Percentiles rank a stretch among this genome's conserved stretches.
These are phyloP conservation scores for Collichthys lucidus DNA, from an alignment of 2,113 vertebrate species.

Conservation along the genomic window DNA sequence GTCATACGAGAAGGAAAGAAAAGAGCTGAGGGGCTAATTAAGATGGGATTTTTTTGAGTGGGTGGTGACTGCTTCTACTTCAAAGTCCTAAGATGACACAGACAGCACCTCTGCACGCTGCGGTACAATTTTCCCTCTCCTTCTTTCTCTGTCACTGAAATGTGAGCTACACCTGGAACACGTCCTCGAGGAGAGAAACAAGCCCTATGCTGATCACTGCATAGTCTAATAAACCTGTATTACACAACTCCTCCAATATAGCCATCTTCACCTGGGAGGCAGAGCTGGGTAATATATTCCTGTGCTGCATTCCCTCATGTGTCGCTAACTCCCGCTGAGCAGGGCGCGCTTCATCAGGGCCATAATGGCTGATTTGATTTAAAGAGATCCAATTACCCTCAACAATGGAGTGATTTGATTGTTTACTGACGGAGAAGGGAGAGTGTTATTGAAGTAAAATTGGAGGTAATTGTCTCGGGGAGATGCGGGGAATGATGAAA, in stretches of 20 bases:
- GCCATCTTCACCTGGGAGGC: conserved; percentile 70
- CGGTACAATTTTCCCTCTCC: conserved; percentile 26
- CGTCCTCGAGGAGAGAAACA: conserved; percentile 68
- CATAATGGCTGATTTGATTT: conserved; percentile 82
- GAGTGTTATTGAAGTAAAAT: conserved; percentile 77
- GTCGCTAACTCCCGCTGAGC: conserved; percentile 52
- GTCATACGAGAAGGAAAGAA: not conserved
- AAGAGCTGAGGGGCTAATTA: conserved; percentile 18
- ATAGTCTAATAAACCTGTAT: conserved; percentile 77
- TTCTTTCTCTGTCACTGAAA: conserved; percentile 47
- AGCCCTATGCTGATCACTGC: conserved; percentile 65
- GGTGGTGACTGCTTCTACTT: conserved; percentile 10
- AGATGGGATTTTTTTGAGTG: not conserved
- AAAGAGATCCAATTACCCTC: conserved; percentile 81
- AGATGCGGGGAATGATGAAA: conserved; percentile 73
- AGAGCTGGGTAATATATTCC: conserved; percentile 71
- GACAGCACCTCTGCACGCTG: conserved; percentile 15
- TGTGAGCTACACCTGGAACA: conserved; percentile 62
- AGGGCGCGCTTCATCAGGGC: conserved; percentile 72
- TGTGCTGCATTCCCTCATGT: conserved; percentile 70
- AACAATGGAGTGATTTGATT: conserved; percentile 81
- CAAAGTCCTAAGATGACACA: conserved; percentile 25
- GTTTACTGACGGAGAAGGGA: conserved; percentile 79
- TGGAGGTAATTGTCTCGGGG: conserved; percentile 80
- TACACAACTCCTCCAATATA: conserved; percentile 69